Evolutionary conservation across 2,888 invertebrate genomes (phyloP).

Genomic region (Melanotus villosus): DNA sequence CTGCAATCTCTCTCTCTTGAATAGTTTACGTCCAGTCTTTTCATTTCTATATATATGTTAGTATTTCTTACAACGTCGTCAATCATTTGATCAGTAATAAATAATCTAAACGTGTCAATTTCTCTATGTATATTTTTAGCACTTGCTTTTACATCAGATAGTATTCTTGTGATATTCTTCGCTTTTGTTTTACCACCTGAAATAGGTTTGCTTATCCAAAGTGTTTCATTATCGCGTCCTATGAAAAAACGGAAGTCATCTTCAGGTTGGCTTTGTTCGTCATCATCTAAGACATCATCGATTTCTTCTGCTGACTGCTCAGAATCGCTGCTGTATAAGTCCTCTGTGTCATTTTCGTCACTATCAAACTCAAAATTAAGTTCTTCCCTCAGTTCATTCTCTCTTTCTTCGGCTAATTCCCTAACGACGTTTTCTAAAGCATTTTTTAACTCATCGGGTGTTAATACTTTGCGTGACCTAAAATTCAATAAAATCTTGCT

Average conservation of each 20-base stretch:
- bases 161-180: conserved; percentile 39
- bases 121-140: conserved; percentile 33
- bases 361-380: conserved; percentile 29
- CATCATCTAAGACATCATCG: conserved; percentile 24
- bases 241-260: conserved; percentile 38
- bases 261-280: conserved; percentile 34
- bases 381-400: conserved; percentile 13
- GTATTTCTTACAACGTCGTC: conserved; percentile 44
- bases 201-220: conserved; percentile 35
- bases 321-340: conserved; percentile 35
- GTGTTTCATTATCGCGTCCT: conserved; percentile 32
- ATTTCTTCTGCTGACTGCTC: conserved; percentile 39
- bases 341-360: conserved; percentile 17
- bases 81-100: conserved; percentile 45
- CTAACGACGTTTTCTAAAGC: no score
- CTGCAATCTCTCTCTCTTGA: conserved; percentile 42
- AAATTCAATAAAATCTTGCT: not conserved
- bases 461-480: not conserved
- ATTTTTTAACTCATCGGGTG: conserved; percentile 24
- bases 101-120: conserved; percentile 20
- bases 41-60: conserved; percentile 47
- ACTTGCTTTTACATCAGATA: conserved; percentile 39
- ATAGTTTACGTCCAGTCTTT: conserved; percentile 28
- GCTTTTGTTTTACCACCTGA: conserved; percentile 23
- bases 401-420: conserved; percentile 26